Evolutionary conservation across 2,888 invertebrate genomes (phyloP), one percentile per base, ranked within the genome.

Genomic region (Tetropium fuscum): DNA sequence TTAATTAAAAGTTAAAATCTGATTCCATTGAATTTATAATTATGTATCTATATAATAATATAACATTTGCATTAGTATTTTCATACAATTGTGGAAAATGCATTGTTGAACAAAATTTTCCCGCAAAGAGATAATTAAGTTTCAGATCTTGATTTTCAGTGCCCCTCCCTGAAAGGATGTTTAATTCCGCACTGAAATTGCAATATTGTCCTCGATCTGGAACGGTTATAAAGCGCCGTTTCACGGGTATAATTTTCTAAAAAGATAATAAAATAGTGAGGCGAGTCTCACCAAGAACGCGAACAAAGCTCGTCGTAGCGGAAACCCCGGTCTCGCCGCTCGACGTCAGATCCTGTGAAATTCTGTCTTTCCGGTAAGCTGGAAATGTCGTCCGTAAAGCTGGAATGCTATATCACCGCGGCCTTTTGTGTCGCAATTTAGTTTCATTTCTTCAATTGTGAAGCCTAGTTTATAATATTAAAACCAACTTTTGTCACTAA

Each of bases 281-380:
- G 51, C 54, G 58, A 54, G 19, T 57, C 30, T 53, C 54, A 51
- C 18, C 44, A 40, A 55, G 51, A 58, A 58, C 47, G 65, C 53
- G 58, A 66, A 43, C 51, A 54, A 43, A 40, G 60, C 56, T 57
- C 59, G 40, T 58, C 58, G 32, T 47, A 22, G 56, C 66, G 68
- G 68, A 69, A 63, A 57, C 63, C 60, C 57, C 56, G 62, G 66
- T 66, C 65, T 49, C 64, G 65, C 60, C 63, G 56, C 55, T 62
- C 64, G 66, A 69, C 71, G 69, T 69, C 71, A 70, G 63, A 57
- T 70, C 70, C 69, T 49, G 58, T 63, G 67, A 63, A 69, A 69
- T 65, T 67, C 63, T 63, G 53, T 64, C 68, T 67, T 70, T 67
- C 68, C 69, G 66, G 68, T 62, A 58, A 61, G 54, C 63, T 49